These are phyloP conservation scores for Zophobas morio DNA, from an alignment of 1,140 invertebrate genomes.

Conservation along the genomic window DNA sequence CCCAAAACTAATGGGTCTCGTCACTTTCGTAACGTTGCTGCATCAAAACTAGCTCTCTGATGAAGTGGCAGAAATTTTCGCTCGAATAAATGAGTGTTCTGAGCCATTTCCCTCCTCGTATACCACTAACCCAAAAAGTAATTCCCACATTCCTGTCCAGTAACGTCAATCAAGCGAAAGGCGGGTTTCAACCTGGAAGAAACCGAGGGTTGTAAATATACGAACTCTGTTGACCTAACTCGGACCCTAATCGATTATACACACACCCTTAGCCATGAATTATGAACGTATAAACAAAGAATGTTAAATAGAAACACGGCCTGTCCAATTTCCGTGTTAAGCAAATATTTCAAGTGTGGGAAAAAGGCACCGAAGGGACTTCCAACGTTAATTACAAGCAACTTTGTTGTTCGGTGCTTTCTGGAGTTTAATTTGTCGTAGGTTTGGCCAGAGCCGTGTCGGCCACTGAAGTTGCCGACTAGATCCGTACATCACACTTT, in stretches of 20 bases:
- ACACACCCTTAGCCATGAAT: slow-evolving; percentile 38
- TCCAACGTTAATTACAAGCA: slow-evolving; percentile 28
- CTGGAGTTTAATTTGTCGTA: slow-evolving; percentile 17
- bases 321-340: slow-evolving; percentile 30
- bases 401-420: slow-evolving; percentile 23
- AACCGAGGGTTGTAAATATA: slow-evolving; percentile 41
- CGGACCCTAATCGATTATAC: slow-evolving; percentile 41
- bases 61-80: slow-evolving; percentile 21
- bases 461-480: too few species aligned
- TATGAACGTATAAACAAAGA: slow-evolving; percentile 41
- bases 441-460: not conserved
- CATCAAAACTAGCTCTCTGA: slow-evolving; percentile 10
- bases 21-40: not conserved
- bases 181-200: slow-evolving; percentile 4
- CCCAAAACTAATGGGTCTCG: not conserved
- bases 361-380: slow-evolving; percentile 23
- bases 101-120: not conserved
- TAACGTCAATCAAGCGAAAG: slow-evolving; percentile 30
- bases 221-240: slow-evolving; percentile 36
- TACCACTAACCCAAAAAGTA: slow-evolving; percentile 34
- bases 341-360: slow-evolving; percentile 36
- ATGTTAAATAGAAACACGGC: slow-evolving; percentile 34
- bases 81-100: not conserved
- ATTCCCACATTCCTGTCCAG: slow-evolving; percentile 34
- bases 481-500: too few species aligned